phyloP scores from a whole-genome alignment of 1,140 invertebrate species.

The Spodoptera frugiperda region DNA sequence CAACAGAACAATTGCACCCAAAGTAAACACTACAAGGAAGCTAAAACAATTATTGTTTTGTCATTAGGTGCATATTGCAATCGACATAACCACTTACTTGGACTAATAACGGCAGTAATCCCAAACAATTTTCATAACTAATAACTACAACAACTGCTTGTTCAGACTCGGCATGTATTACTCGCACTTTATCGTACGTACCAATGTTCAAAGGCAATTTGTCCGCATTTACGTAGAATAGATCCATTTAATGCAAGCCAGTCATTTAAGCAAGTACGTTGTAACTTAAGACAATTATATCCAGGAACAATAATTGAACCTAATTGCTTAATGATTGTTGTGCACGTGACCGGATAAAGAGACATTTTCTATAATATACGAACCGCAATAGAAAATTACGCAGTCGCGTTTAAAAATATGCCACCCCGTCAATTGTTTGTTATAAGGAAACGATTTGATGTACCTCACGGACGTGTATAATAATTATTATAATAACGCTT shows the following conservation, averaged over 20 bases:
- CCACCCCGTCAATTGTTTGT: constrained; percentile 54
- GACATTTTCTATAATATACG: constrained; percentile 60
- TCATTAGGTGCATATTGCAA: neutral
- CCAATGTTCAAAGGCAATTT: constrained; percentile 61
- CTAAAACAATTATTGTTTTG: neutral
- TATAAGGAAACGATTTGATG: constrained; percentile 44
- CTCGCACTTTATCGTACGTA: constrained; percentile 48
- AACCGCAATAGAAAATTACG: constrained; percentile 67
- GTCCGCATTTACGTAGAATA: constrained; percentile 62
- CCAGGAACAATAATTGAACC: constrained; percentile 72
- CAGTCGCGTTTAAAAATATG: constrained; percentile 58
- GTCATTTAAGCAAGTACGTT: constrained; percentile 60
- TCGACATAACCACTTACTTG: constrained; percentile 19
- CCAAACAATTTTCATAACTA: constrained; percentile 42
- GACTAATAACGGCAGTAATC: constrained; percentile 15
- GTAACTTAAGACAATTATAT: constrained; percentile 67
- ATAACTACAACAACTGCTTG: constrained; percentile 33
- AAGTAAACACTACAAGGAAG: neutral
- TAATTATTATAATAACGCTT: constrained; percentile 61
- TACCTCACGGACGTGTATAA: constrained; percentile 45
- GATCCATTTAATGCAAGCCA: constrained; percentile 61
- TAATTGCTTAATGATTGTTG: constrained; percentile 81
- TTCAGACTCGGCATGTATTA: neutral
- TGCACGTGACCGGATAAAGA: constrained; percentile 65
- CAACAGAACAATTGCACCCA: neutral